Base-by-base conservation (phyloP, 2,888 invertebrate species). In the Thereva nobilitata region DNA sequence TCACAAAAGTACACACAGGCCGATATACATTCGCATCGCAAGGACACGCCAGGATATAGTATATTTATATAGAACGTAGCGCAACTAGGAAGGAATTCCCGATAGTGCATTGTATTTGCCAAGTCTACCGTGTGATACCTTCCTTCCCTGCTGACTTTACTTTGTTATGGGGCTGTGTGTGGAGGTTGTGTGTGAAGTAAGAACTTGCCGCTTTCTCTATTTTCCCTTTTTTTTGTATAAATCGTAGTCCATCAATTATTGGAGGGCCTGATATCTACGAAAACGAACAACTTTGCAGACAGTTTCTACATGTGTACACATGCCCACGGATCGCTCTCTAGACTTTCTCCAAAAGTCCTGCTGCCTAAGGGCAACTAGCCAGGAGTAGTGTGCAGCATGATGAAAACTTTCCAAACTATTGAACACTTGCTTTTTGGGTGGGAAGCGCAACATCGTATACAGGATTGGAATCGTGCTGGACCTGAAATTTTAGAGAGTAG, bases 241-340 rank as follows among this genome's bases (percentile, higher is more conserved):
- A 69, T 69, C 23, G 69, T 61, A 67, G 67, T 67, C 59, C 69
- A 69, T 69, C 69, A 69, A 67, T 69, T 69, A 69, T 67, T 67
- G 66, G 53, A 4, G 23, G 54, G 47, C 54, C 64, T 54, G 49
- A 59, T 45, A 49, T 45, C 47, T 59, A 59, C 45, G 47, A 59
- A 38, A 12, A 59, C 37, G 10, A 45, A 38, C 47, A 59, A 45
- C 59, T 59, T 59, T 49, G 59, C 38, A 59, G 59, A 59, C 59
- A 59, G 47, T 59, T 59, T 59, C 59, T 59, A 59, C 59, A 59
- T 47, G 59, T 59, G 59, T 59, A 40, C 59, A 59, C 47, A 47
- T 12, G 35, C 23, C 23, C 23, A 23, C 23, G 23, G 23, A 1
- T 23, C 23, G 23, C 23, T 23, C 23, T 23, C 23, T 23, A 23